A percentile compares a stretch with the other conserved stretches of the same genome.
Conservation (phyloP, 2,797 vertebrate species). For the Ctenosaura bakeri region DNA sequence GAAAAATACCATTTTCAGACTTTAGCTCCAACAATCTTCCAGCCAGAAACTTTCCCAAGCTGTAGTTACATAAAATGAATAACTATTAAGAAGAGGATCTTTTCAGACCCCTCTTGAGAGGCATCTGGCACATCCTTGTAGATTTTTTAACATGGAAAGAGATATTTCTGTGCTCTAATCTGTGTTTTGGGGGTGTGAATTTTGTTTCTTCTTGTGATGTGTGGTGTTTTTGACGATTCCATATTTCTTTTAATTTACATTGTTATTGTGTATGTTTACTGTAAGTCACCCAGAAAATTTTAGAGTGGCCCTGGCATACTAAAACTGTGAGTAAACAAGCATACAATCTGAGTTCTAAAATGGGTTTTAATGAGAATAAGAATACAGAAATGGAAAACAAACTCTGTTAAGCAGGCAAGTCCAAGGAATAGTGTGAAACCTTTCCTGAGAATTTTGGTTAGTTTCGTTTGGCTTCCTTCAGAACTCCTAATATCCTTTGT, state of each 20-base stretch:
- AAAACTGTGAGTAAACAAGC: not conserved
- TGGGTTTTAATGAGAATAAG: not conserved
- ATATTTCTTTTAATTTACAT: not conserved
- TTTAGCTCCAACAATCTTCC: too few relatives aligned
- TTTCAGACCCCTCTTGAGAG: not conserved
- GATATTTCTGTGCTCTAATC: not conserved
- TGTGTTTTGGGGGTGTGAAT: not conserved
- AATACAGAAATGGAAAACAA: not conserved
- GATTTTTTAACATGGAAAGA: not conserved
- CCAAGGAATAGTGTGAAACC: not conserved
- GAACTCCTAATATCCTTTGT: not conserved
- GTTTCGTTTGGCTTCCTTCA: not conserved
- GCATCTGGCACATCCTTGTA: not conserved
- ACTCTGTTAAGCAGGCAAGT: not conserved
- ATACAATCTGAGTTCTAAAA: not conserved
- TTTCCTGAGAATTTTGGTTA: not conserved
- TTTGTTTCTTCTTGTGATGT: not conserved
- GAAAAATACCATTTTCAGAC: too few relatives aligned
- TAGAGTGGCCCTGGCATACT: not conserved
- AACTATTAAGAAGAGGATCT: not conserved
- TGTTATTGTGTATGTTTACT: not conserved
- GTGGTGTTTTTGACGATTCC: not conserved
- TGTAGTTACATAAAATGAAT: too few relatives aligned
- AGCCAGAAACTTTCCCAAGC: too few relatives aligned
- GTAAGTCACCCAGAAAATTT: not conserved